Evolutionary conservation across 2,888 invertebrate species (phyloP), one percentile per base, ranked within the genome.

Genomic region (Phyllotreta striolata): DNA sequence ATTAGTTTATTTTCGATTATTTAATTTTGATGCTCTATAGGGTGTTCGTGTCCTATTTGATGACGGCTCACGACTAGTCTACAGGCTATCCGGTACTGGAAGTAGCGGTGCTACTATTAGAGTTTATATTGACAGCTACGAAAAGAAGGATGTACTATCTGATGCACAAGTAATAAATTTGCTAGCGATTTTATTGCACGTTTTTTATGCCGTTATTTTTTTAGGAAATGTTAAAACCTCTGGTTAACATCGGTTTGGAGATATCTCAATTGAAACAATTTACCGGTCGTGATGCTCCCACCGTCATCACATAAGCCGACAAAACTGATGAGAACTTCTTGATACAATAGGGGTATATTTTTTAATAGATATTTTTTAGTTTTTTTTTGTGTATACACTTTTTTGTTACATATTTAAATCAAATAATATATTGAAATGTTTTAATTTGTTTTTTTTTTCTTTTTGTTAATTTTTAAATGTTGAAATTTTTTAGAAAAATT

Each of bases 41-140:
- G 99, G 99, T 57, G 85, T 99, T 14, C 88, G 98, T 70, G 88
- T 99, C 52, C 86, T 98, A 51, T 98, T 99, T 81, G 90, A 90
- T 72, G 97, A 98, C 80, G 97, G 96, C 1, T 97, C 98, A 0
- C 88, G 99, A 51, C 87, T 99, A 70, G 91, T 99, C 66, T 89
- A 93, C 83, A 89, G 99, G 46, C 86, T 99, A 66, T 98, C 98
- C 77, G 99, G 99, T 13, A 99, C 99, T 0, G 99, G 99, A 68
- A 98, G 98, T 79, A 92, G 93, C 41, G 99, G 99, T 0, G 98
- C 99, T 24, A 99, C 99, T 1, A 93, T 99, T 75, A 88, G 99
- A 51, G 80, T 99, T 57, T 99, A 99, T 82, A 90, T 97, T 67
- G 99, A 98, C 81, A 94, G 95, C 69, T 97, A 95, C 81, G 95